Evolutionary conservation across 2,113 vertebrate genomes (phyloP), one percentile per base, ranked within the genome.

Genomic region (Scomber colias): DNA sequence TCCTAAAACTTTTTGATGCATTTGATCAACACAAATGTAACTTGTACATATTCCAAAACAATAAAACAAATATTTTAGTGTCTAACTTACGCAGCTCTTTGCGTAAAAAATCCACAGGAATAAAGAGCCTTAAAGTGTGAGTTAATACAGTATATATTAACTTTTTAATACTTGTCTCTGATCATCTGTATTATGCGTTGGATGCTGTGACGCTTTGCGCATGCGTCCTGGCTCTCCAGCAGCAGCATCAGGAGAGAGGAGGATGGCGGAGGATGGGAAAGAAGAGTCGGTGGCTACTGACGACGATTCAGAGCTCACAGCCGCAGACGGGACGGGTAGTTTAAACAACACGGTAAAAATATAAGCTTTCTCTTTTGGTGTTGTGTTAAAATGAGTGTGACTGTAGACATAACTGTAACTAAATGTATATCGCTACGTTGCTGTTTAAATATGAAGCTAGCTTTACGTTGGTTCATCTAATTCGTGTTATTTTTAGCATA

Each of bases 221-320:
- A 90, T 90, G 93, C 90, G 92, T 13, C 3, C 15, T 68, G 44
- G 9, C 40, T 59, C 61, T 40, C 0, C 24, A 50, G 11, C 65
- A 62, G 21, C 75, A 82, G 51, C 70, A 49, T 56, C n/a, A 73
- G 76, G 6, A 15, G 15, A 14, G 62, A 78, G 40, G 30, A 89
- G 83, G 82, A 95, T 94, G 94, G 92, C 92, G 89, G 93, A 95
- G 70, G 89, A 91, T 56, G 87, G 72, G 27, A 89, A 75, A 51
- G 87, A 91, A 5, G 91, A 93, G 48, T 77, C 81, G 17, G 82
- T 83, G 63, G 85, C 69, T 30, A 83, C 90, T 30, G 89, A 90
- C 76, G 88, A 89, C 12, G 89, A 92, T 14, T 88, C 84, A 1
- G 88, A 92, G 1, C 17, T 54, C 30, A 87, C 82, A 11, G 71